Base-by-base conservation (phyloP, 2,888 invertebrate species). In the Lasioglossum lativentre region DNA sequence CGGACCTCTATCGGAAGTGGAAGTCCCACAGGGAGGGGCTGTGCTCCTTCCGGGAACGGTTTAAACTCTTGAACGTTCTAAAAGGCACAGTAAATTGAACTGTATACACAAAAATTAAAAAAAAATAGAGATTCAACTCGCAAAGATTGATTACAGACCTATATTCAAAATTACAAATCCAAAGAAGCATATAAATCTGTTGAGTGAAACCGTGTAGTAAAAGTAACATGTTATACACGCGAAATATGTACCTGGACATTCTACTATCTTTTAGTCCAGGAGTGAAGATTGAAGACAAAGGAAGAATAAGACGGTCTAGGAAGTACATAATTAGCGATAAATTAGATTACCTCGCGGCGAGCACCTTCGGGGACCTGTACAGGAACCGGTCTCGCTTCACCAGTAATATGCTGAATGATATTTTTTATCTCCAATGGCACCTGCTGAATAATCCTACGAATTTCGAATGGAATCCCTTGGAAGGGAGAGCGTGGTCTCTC, bases 401-500 rank as follows among this genome's bases (percentile, higher is more conserved):
- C 93, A 27, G 93, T 93, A 77, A 94, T 93, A 63, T 93, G 93
- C 71, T 94, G 94, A 75, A 95, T 94, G 78, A 95, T 93, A 82
- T 94, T 94, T 75, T 93, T 94, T 30, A 94, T 93, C 47, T 94
- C 93, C 47, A 93, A 77, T 19, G 94, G 95, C 45, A 95, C 94
- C 75, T 95, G 94, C 66, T 94, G 93, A 40, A 94, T 94, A 38
- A 94, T 94, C 86, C 93, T 90, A 63, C 93, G 87, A 45, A 94
- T 93, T 80, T 94, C 94, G 34, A 95, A 92, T 4, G 95, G 95
- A 85, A 95, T 93, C 73, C 94, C 93, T 66, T 94, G 95, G 93
- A 95, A 95, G 1, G 95, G 93, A 4, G 93, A 94, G 19, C 91
- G 92, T 8, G 93, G 93, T 56, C 90, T 92, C 40, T 94, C 94